Conservation (phyloP, 2,797 vertebrate species). For the Heliangelus exortis region DNA sequence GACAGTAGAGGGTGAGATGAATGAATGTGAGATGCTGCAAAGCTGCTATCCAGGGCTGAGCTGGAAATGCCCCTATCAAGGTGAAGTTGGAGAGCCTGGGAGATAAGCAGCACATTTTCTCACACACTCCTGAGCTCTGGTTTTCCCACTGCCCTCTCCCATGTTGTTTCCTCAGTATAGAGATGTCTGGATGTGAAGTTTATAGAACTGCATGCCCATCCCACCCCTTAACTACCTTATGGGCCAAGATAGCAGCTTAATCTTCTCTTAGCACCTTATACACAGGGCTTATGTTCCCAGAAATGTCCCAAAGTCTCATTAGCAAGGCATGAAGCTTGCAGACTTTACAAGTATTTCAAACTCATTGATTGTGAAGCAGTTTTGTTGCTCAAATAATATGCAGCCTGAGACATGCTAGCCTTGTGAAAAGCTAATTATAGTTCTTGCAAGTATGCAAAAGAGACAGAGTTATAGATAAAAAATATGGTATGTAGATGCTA, state of each 20-base stretch:
- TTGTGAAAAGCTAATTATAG: background rate
- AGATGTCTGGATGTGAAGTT: background rate
- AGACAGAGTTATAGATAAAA: background rate
- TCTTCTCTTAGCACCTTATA: background rate
- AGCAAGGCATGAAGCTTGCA: background rate
- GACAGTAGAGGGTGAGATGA: background rate
- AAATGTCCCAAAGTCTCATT: background rate
- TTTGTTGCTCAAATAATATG: background rate
- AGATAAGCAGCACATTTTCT: background rate
- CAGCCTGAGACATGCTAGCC: background rate
- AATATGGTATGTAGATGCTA: background rate
- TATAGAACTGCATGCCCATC: background rate
- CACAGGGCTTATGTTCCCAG: fast-evolving
- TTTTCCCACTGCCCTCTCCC: background rate
- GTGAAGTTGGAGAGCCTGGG: background rate
- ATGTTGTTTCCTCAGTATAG: background rate
- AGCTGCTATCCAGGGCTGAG: background rate
- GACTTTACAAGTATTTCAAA: background rate
- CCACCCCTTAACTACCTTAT: background rate
- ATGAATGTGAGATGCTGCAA: background rate
- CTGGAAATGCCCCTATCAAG: background rate
- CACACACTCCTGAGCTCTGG: background rate
- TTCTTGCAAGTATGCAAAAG: background rate
- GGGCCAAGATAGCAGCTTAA: background rate
- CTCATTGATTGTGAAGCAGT: background rate